phyloP scores from a whole-genome alignment of 1,140 invertebrate genomes.

The Drosophila mayri region DNA sequence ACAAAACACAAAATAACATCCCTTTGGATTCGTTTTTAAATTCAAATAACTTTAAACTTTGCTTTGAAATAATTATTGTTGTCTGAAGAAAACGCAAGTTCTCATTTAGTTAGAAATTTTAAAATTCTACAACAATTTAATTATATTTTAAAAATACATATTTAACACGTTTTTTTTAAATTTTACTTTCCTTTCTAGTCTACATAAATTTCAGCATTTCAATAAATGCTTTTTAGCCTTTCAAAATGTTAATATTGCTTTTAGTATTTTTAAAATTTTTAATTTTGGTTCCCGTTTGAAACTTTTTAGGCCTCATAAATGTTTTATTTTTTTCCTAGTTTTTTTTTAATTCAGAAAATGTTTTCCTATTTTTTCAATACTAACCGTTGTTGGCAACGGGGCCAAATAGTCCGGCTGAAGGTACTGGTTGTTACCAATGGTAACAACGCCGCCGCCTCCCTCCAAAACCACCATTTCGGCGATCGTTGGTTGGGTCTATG shows the following conservation, averaged over 20 bases:
- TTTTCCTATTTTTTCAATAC: conserved; percentile 79
- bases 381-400: conserved; percentile 96
- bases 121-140: not conserved
- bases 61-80: not conserved
- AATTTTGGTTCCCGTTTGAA: not conserved
- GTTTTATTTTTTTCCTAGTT: not conserved
- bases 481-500: conserved; percentile 26
- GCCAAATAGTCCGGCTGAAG: conserved; percentile 96
- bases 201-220: no score
- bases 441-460: conserved; percentile 94
- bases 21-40: no score
- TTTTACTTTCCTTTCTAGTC: no score
- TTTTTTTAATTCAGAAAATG: not conserved
- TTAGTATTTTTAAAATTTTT: not conserved
- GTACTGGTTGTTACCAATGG: conserved; percentile 95
- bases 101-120: no score
- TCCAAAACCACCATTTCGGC: conserved; percentile 93
- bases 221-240: no score
- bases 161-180: no score
- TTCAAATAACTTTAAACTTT: not conserved
- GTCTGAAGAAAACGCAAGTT: not conserved
- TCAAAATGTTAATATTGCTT: not conserved
- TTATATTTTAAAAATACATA: no score
- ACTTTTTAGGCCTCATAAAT: not conserved
- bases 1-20: not conserved